phyloP scores from a whole-genome alignment of 2,797 vertebrate species.

The Darevskia mixta region DNA sequence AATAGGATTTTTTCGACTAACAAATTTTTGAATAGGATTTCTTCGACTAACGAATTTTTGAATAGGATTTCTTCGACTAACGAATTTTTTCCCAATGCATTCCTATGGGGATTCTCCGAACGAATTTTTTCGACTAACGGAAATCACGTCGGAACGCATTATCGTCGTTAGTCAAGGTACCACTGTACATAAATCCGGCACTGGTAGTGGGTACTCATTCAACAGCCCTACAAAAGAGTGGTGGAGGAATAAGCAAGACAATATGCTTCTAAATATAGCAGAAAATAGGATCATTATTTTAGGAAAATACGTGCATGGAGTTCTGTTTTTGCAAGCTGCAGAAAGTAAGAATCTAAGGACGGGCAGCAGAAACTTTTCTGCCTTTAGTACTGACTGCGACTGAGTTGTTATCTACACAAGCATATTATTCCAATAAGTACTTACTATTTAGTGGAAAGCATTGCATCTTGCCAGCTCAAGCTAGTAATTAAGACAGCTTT shows the following conservation, averaged over 20 bases:
- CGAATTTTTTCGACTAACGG: too few relatives aligned
- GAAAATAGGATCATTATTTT: neutral
- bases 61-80: too few relatives aligned
- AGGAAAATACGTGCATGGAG: neutral
- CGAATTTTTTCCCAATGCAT: too few relatives aligned
- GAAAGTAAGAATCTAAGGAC: neutral
- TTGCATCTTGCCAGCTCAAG: neutral
- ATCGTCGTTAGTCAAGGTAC: too few relatives aligned
- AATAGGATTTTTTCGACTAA: too few relatives aligned
- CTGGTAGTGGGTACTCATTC: too few relatives aligned
- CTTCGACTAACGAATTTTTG: too few relatives aligned
- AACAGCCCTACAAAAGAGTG: too few relatives aligned
- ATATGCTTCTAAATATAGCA: neutral
- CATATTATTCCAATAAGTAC: neutral
- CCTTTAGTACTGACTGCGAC: neutral
- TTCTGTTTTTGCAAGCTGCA: neutral
- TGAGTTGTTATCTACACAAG: neutral
- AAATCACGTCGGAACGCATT: too few relatives aligned
- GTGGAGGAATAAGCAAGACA: neutral
- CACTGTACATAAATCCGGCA: too few relatives aligned
- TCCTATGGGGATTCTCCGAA: too few relatives aligned
- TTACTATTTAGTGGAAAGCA: neutral
- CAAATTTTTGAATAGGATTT: too few relatives aligned
- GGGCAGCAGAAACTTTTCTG: neutral
- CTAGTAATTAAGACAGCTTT: slow-evolving; percentile 5